Evolutionary conservation across 2,888 invertebrate species (phyloP).

Genomic region (Mesorhabditis spiculigera): DNA sequence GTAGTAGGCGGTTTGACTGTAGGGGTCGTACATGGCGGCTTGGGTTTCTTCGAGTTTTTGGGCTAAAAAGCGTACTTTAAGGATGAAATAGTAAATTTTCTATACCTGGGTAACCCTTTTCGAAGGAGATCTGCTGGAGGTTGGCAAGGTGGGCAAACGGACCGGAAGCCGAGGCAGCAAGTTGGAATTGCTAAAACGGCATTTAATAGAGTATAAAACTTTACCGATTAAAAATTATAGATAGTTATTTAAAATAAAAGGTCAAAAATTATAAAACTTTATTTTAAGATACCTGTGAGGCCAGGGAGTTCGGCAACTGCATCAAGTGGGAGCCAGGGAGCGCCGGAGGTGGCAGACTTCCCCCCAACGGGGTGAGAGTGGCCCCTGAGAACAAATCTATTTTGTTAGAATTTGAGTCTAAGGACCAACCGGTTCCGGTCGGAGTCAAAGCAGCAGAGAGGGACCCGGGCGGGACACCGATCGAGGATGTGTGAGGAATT

Average conservation of each 20-base stretch:
- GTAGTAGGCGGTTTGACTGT: too few species aligned
- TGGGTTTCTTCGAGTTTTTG: too few species aligned
- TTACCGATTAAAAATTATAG: too few species aligned
- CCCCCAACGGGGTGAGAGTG: background rate
- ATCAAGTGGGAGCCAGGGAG: conserved; percentile 4
- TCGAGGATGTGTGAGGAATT: background rate
- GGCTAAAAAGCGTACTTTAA: too few species aligned
- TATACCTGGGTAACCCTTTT: background rate
- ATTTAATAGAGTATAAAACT: too few species aligned
- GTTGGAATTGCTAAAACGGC: background rate
- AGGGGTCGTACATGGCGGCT: too few species aligned
- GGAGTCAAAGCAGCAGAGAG: background rate
- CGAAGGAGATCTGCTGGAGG: background rate
- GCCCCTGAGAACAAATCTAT: background rate
- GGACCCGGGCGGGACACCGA: background rate
- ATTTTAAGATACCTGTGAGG: background rate
- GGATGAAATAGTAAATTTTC: background rate
- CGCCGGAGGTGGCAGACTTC: background rate
- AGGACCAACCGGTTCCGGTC: background rate
- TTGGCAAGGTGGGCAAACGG: background rate
- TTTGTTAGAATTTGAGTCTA: background rate
- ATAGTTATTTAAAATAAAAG: too few species aligned
- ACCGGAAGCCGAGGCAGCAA: background rate
- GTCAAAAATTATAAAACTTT: background rate
- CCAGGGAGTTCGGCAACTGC: background rate